A percentile compares a stretch with the other conserved stretches of the same genome.
Conservation (phyloP, 2,888 invertebrate genomes). For the Pasiphila rectangulata region DNA sequence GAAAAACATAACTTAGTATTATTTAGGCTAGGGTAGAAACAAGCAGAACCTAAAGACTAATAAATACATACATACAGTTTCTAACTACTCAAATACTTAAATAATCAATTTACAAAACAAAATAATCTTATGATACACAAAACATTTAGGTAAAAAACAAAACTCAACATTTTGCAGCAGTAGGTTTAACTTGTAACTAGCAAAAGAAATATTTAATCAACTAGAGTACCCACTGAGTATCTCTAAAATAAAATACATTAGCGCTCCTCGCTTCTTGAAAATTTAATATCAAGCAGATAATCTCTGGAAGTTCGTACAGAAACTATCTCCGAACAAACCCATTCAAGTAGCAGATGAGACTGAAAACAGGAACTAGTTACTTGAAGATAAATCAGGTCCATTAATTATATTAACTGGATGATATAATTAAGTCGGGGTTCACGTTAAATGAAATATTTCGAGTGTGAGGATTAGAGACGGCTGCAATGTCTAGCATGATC, state of each 20-base stretch:
- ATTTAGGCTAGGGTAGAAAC: too few species aligned
- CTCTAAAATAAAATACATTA: neutral
- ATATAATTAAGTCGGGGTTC: conserved; percentile 20
- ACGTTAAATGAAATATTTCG: neutral
- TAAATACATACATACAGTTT: too few species aligned
- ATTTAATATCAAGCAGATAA: conserved; percentile 2
- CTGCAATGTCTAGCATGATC: too few species aligned
- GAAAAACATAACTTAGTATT: too few species aligned
- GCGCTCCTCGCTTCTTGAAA: neutral
- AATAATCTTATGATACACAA: too few species aligned
- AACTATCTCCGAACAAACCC: conserved; percentile 10
- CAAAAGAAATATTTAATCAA: too few species aligned
- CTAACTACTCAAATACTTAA: too few species aligned
- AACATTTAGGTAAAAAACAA: too few species aligned
- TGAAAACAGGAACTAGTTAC: conserved; percentile 15
- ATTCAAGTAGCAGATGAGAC: conserved; percentile 9
- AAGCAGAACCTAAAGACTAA: too few species aligned
- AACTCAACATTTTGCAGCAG: too few species aligned
- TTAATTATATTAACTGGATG: conserved; percentile 26
- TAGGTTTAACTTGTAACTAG: too few species aligned
- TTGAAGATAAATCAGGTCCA: conserved; percentile 22
- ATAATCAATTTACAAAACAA: too few species aligned
- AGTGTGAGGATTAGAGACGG: neutral
- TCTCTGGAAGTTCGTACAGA: conserved; percentile 3
- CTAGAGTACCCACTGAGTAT: neutral